Percentiles rank a stretch among this genome's conserved stretches.
phyloP scores from a whole-genome alignment of 2,797 vertebrate genomes.

The Labroides dimidiatus region DNA sequence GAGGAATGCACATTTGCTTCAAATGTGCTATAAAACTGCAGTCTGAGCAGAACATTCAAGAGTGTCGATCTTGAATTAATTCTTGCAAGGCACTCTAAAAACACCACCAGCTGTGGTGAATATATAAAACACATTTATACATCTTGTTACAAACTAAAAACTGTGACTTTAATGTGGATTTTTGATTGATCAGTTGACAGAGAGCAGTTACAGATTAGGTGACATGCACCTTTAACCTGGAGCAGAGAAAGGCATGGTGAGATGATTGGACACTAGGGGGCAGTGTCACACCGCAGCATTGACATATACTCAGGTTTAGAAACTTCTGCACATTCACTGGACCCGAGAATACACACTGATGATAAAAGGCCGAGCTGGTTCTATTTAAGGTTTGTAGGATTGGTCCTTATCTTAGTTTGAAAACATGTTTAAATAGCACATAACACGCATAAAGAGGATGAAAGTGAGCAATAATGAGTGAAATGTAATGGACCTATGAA shows the following conservation, averaged over 20 bases:
- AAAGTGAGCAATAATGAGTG: constrained; percentile 7
- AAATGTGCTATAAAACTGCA: constrained; percentile 14
- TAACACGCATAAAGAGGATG: background rate
- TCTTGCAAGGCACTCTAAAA: constrained; percentile 13
- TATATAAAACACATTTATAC: constrained; percentile 23
- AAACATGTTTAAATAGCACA: constrained; percentile 24
- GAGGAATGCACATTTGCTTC: constrained; percentile 1
- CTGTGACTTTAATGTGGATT: background rate
- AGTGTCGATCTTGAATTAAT: constrained; percentile 17
- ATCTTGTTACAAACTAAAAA: constrained; percentile 18
- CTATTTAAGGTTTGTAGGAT: constrained; percentile 10
- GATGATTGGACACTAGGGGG: constrained; percentile 60
- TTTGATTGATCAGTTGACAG: constrained; percentile 3
- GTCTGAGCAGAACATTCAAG: constrained; percentile 25
- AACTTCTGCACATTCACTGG: background rate
- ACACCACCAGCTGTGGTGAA: constrained; percentile 11
- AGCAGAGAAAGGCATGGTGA: constrained; percentile 8
- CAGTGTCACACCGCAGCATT: constrained; percentile 43
- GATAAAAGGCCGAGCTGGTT: constrained; percentile 3
- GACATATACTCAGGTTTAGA: background rate
- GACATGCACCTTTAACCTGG: constrained; percentile 16
- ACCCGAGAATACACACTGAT: background rate
- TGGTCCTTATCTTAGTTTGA: constrained; percentile 44
- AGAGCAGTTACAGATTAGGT: constrained; percentile 7
- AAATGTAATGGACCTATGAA: constrained; percentile 16